Evolutionary conservation across 1,140 invertebrate species (phyloP).

Genomic region (Hirudo medicinalis): DNA sequence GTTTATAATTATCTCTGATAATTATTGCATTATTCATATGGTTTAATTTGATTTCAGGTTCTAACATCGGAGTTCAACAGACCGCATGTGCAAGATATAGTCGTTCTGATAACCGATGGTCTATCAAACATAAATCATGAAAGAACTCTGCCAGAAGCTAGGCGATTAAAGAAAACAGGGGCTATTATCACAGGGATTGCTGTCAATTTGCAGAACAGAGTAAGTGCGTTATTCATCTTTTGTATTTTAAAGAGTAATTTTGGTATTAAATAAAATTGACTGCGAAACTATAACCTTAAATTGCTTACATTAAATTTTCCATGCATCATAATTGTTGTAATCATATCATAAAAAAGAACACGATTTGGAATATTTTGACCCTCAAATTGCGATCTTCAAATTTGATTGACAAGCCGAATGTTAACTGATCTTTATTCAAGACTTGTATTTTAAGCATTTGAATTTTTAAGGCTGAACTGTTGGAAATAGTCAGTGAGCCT

Average conservation of each 20-base stretch:
- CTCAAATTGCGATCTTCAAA: too few species aligned
- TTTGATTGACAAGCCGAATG: not conserved
- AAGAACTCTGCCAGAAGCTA: conserved; percentile 16
- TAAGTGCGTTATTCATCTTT: too few species aligned
- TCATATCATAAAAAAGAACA: too few species aligned
- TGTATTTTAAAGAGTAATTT: too few species aligned
- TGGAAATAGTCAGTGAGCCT: conserved; percentile 7
- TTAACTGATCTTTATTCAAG: not conserved
- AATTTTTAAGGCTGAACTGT: not conserved
- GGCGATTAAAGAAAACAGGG: conserved; percentile 9
- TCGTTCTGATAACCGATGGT: conserved; percentile 13
- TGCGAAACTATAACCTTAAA: too few species aligned
- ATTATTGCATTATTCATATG: not conserved
- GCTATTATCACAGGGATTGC: conserved; percentile 16
- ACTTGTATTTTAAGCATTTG: not conserved
- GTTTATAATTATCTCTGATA: not conserved
- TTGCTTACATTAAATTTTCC: too few species aligned
- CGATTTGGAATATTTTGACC: too few species aligned
- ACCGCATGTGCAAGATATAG: conserved; percentile 4
- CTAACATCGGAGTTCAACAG: not conserved
- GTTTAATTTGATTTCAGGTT: not conserved
- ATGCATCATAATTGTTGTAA: too few species aligned
- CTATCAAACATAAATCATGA: conserved; percentile 11
- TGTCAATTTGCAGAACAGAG: conserved; percentile 8
- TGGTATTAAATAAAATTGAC: too few species aligned